These are phyloP conservation scores for Meghimatium bilineatum DNA, from an alignment of 2,888 invertebrate species.

Conservation along the genomic window DNA sequence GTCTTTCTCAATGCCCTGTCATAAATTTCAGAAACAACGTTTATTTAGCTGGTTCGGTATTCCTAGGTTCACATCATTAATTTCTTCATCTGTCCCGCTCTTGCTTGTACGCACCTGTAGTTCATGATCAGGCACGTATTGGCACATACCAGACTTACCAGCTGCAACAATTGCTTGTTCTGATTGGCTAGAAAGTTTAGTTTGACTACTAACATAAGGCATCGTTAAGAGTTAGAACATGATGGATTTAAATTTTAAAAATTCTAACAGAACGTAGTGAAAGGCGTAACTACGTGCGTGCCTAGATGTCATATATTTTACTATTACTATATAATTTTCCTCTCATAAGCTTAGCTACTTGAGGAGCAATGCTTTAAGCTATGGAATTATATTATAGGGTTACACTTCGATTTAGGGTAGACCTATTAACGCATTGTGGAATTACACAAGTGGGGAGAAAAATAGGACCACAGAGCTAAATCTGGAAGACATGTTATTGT, in stretches of 20 bases:
- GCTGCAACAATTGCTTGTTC: not conserved
- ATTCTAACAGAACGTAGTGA: not conserved
- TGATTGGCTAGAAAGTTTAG: not conserved
- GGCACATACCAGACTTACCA: not conserved
- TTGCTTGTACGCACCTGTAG: not conserved
- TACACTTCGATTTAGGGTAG: no score
- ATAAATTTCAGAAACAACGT: not conserved
- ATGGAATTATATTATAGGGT: no score
- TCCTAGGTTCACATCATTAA: not conserved
- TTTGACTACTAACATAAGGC: not conserved
- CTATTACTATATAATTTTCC: no score
- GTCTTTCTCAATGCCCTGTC: no score
- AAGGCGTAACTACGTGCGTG: no score
- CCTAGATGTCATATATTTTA: no score
- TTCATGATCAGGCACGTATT: not conserved
- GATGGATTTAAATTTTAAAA: not conserved
- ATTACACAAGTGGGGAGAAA: no score
- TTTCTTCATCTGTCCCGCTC: not conserved
- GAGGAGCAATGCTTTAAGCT: no score
- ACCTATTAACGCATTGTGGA: no score
- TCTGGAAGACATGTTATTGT: no score
- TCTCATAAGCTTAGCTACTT: no score
- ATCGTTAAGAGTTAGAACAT: not conserved
- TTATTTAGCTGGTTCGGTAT: not conserved
- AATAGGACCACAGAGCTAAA: no score